Conservation (phyloP, 2,797 vertebrate species). For the Novumbra hubbsi region DNA sequence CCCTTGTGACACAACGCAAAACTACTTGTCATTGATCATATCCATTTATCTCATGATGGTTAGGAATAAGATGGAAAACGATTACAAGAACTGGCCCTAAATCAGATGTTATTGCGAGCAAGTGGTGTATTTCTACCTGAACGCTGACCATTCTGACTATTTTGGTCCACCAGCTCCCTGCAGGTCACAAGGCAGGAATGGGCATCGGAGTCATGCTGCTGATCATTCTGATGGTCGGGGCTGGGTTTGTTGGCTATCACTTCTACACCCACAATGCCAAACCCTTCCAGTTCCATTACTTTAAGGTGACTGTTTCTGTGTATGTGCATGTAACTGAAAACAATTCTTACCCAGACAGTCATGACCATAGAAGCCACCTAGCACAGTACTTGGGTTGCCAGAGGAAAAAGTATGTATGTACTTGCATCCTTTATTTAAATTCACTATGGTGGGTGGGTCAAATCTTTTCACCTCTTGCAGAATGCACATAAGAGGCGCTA, state of each 20-base stretch:
- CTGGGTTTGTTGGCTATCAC: constrained; percentile 73
- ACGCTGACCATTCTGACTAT: constrained; percentile 18
- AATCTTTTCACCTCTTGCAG: constrained; percentile 60
- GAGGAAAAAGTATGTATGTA: constrained; percentile 72
- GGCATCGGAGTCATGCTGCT: constrained; percentile 80
- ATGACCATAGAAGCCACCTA: constrained; percentile 80
- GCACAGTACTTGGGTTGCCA: constrained; percentile 81
- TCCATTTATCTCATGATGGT: background rate
- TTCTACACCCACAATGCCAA: constrained; percentile 80
- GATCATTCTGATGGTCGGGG: constrained; percentile 61
- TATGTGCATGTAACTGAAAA: background rate
- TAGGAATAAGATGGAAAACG: background rate
- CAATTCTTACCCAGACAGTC: constrained; percentile 84
- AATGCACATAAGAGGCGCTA: background rate
- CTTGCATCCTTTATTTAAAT: constrained; percentile 71
- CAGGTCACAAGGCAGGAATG: constrained; percentile 64
- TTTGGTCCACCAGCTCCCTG: constrained; percentile 52
- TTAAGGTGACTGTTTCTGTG: constrained; percentile 73
- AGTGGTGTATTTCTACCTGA: background rate
- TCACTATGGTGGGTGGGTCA: constrained; percentile 41
- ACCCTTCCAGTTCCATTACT: constrained; percentile 82
- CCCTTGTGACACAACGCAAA: background rate
- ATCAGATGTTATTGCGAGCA: background rate
- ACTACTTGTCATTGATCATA: background rate
- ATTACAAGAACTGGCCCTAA: background rate